Conservation (phyloP, 2,888 invertebrate genomes). For the Phortica okadai region DNA sequence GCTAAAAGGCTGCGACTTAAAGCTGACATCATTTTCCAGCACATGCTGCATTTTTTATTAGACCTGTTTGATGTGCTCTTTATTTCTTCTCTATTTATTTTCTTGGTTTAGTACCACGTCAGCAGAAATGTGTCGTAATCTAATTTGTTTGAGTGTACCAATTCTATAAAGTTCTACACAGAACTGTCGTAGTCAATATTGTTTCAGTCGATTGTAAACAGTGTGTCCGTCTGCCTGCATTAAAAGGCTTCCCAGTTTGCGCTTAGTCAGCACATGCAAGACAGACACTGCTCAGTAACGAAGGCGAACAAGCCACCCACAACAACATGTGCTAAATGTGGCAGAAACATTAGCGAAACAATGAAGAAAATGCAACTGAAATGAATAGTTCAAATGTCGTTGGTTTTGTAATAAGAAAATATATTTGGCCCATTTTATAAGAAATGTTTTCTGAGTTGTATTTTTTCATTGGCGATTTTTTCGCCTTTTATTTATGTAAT, state of each 20-base stretch:
- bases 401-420: too few species aligned
- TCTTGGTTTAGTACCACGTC: neutral
- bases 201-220: neutral
- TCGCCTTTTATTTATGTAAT: too few species aligned
- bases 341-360: too few species aligned
- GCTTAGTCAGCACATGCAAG: neutral
- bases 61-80: neutral
- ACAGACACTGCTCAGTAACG: neutral
- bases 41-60: slow-evolving; percentile 15
- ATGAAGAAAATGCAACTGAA: too few species aligned
- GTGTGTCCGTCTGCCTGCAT: neutral
- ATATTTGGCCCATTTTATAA: too few species aligned
- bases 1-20: neutral
- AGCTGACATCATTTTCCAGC: neutral
- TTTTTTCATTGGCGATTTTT: too few species aligned
- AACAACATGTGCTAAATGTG: too few species aligned
- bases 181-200: neutral
- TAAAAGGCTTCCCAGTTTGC: slow-evolving; percentile 18
- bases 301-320: neutral
- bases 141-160: slow-evolving; percentile 14
- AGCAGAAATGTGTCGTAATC: slow-evolving; percentile 1
- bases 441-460: too few species aligned
- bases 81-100: neutral
- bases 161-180: neutral
- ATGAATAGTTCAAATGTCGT: too few species aligned